These are phyloP conservation scores for Catocala nupta DNA, from an alignment of 2,888 invertebrate species.

Conservation along the genomic window DNA sequence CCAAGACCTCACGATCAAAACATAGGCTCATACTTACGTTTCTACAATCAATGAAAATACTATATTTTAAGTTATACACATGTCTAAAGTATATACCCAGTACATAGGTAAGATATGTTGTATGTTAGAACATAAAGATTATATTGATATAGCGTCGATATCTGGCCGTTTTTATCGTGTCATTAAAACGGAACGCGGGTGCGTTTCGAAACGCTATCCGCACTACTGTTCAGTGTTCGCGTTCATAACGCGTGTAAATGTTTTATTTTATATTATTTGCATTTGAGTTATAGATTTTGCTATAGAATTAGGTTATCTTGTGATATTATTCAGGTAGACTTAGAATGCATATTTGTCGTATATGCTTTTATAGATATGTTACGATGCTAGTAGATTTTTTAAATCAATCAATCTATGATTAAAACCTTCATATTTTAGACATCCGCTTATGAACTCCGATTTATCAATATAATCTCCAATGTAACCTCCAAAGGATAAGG, in stretches of 20 bases:
- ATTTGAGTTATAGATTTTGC: neutral
- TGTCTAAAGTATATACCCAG: conserved; percentile 2
- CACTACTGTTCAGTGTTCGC: conserved; percentile 53
- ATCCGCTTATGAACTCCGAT: too few species aligned
- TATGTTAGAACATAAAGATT: conserved; percentile 62
- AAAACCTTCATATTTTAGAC: too few species aligned
- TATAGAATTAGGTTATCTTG: neutral
- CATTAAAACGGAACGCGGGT: conserved; percentile 76
- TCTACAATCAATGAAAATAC: too few species aligned
- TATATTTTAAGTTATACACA: neutral
- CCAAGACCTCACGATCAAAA: too few species aligned
- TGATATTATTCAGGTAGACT: too few species aligned
- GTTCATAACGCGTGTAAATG: conserved; percentile 62
- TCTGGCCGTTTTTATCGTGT: conserved; percentile 75
- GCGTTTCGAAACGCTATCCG: conserved; percentile 73
- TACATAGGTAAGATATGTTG: conserved; percentile 43
- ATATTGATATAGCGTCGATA: conserved; percentile 70
- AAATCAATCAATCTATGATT: too few species aligned
- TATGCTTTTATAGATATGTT: too few species aligned
- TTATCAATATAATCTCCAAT: too few species aligned
- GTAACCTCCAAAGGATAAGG: too few species aligned
- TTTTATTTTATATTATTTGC: conserved; percentile 25
- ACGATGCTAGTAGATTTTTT: too few species aligned
- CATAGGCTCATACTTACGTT: too few species aligned
- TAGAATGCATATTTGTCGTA: too few species aligned